Base-by-base conservation (phyloP, 2,888 invertebrate genomes). In the Zele albiditarsus region DNA sequence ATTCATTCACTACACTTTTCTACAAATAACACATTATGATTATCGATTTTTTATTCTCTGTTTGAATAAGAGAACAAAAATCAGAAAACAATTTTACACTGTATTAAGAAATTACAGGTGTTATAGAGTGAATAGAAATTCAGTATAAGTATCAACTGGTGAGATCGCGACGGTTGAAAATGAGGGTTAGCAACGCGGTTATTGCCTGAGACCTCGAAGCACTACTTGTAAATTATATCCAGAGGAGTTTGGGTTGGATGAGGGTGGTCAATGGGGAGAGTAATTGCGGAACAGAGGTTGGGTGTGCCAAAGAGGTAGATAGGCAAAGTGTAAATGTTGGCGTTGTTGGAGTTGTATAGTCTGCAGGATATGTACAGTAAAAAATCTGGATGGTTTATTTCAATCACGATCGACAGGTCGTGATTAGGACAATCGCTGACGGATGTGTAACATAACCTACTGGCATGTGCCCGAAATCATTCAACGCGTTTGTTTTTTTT, bases 221-320 rank as follows among this genome's bases (percentile, higher is more conserved):
- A n/a, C 58, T 58, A 14, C 42, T 58, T 70, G 70, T 14, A 70
- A 60, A 70, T 70, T 70, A 70, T 16, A 70, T 58, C 60, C 38
- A 25, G 25, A 58, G 38, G n/a, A 60, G 70, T 70, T 70, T 38
- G 70, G 70, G 70, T 14, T 28, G 16, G 8, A 31, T 49, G 27
- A 33, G 49, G 33, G 33, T 38, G 38, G 8, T 8, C 12, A 38
- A 12, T 8, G 38, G 49, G 67, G 68, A 33, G 23, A 16, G 25
- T 57, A 68, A 68, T 68, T 68, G 31, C 33, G 46, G 25, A 25
- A 66, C 25, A 23, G 16, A 8, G 27, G 23, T 31, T 68, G 12
- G 27, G 28, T 46, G 27, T 46, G 20, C 31, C 28, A 67, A 20
- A 20, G 46, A 14, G 25, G 23, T 67, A 23, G 46, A 42, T 25